A percentile compares a stretch with the other conserved stretches of the same genome.
Conservation (phyloP, 2,888 invertebrate species). For the Cenopis cana region DNA sequence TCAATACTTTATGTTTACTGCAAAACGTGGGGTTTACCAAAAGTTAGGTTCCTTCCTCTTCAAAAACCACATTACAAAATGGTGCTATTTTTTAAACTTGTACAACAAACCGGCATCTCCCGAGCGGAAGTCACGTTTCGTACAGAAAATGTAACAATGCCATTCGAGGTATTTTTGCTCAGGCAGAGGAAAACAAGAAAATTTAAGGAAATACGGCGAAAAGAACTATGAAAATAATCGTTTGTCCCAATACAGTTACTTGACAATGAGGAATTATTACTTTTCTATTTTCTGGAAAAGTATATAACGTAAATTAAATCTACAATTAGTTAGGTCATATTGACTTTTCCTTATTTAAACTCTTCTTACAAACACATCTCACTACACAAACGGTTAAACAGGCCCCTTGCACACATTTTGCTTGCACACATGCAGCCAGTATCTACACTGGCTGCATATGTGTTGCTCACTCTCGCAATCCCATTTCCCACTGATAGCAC, state of each 20-base stretch:
- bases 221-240: conserved; percentile 46
- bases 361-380: too few species aligned
- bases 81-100: conserved; percentile 16
- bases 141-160: conserved; percentile 29
- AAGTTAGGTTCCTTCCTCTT: not conserved
- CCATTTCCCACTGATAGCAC: not conserved
- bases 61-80: conserved; percentile 18
- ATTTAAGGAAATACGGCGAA: conserved; percentile 49
- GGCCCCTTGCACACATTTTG: too few species aligned
- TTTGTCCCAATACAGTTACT: conserved; percentile 44
- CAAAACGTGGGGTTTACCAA: not conserved
- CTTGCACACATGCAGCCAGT: too few species aligned
- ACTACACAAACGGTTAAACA: too few species aligned
- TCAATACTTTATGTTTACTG: not conserved
- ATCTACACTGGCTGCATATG: not conserved
- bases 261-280: conserved; percentile 13
- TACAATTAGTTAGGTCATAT: not conserved
- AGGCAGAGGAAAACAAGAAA: conserved; percentile 50
- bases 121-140: conserved; percentile 37
- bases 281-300: not conserved
- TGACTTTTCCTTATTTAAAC: too few species aligned
- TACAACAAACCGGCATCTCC: conserved; percentile 12
- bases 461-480: not conserved
- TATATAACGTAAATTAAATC: not conserved
- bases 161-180: conserved; percentile 23